Evolutionary conservation across 2,113 vertebrate species (phyloP), one percentile per base, ranked within the genome.

Genomic region (Rhinogobius similis): DNA sequence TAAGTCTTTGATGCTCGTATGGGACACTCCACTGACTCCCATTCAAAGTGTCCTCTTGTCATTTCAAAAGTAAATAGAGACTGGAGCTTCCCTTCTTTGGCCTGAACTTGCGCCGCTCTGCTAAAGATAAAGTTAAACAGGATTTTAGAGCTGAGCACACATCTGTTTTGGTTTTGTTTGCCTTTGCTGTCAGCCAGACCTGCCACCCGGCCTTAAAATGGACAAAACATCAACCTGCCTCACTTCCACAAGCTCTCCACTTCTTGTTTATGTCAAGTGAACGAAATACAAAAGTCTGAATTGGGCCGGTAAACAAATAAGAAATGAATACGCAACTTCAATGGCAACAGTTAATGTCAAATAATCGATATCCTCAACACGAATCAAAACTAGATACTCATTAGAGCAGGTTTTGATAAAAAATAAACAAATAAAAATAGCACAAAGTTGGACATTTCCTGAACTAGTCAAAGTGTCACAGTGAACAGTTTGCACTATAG

Each of bases 121-220:
- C 76, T 79, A 70, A 85, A 70, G 68, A 64, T 52, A 69, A 82
- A 79, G 66, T 75, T 55, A 83, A 86, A 82, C 80, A 78, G 61
- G 41, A 66, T 16, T 24, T 59, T 16, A 65, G 41, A 43, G 65
- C 43, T 69, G 62, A 27, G 69, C 71, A 81, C 76, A 77, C 72
- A 65, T 73, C 67, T 43, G 70, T 36, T 71, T 76, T 62, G 69
- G 44, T 73, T 77, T 12, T 62, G 70, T 83, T 83, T 52, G 55
- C 61, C 56, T 46, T 67, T 70, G 72, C 71, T 64, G 75, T 32
- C 13, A 0, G 52, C 65, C 62, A 61, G 43, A 69, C 18, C n/a
- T 16, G 48, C 70, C 67, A 50, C 12, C 5, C 36, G 39, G 36
- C 48, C 26, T 41, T 10, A 68, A 64, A 59, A 70, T 5, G 2